Evolutionary conservation across 2,113 vertebrate species (phyloP).

Genomic region (Rhabdomys dilectus): DNA sequence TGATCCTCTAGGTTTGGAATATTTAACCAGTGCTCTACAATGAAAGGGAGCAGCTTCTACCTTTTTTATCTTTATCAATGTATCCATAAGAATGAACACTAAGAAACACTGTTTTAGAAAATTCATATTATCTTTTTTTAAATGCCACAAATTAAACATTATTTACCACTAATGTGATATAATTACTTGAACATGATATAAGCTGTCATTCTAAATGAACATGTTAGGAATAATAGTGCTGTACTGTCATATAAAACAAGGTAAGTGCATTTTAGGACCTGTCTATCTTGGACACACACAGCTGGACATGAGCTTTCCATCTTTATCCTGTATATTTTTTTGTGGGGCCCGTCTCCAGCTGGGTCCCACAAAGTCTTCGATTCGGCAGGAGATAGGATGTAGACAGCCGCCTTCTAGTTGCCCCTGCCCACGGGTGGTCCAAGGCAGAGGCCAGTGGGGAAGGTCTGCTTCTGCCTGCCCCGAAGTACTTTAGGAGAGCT

Average conservation of each 20-base stretch:
- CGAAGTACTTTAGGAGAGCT: too few relatives aligned
- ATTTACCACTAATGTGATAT: background rate
- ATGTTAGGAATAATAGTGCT: background rate
- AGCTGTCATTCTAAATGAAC: conserved; percentile 12
- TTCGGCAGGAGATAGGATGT: too few relatives aligned
- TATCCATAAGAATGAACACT: background rate
- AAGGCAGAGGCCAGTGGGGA: too few relatives aligned
- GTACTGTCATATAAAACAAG: background rate
- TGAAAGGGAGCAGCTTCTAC: background rate
- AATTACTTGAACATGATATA: background rate
- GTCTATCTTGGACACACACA: background rate
- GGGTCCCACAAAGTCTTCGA: too few relatives aligned
- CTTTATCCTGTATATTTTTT: background rate
- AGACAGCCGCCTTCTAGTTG: too few relatives aligned
- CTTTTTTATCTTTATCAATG: background rate
- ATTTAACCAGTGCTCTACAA: background rate
- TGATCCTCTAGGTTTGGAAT: background rate
- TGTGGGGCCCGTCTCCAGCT: too few relatives aligned
- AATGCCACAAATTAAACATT: background rate
- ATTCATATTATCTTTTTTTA: background rate
- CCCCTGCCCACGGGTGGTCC: too few relatives aligned
- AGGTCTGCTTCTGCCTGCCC: too few relatives aligned
- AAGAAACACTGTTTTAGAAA: conserved; percentile 2
- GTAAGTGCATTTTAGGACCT: background rate
- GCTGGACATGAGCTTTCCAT: background rate